A percentile compares a stretch with the other conserved stretches of the same genome.
These are phyloP conservation scores for Cosmia pyralina DNA, from an alignment of 2,888 invertebrate genomes.

Conservation along the genomic window DNA sequence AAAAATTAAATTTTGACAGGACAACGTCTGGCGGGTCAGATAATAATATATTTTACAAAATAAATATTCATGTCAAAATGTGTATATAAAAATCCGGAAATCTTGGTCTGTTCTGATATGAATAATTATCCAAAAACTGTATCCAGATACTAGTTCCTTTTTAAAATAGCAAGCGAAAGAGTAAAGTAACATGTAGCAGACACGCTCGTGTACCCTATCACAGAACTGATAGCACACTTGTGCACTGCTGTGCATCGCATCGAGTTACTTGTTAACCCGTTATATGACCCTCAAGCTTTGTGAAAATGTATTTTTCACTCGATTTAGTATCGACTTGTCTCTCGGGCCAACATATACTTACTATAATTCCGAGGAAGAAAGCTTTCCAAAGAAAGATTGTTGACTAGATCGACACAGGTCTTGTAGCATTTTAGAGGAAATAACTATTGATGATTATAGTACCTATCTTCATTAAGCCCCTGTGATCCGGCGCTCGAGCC, in stretches of 20 bases:
- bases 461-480: no score
- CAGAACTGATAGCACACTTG: slow-evolving; percentile 9
- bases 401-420: background rate
- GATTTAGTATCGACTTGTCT: slow-evolving; percentile 30
- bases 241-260: slow-evolving; percentile 48
- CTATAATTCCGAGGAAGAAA: slow-evolving; percentile 14
- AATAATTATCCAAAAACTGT: no score
- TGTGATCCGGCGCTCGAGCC: no score
- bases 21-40: no score
- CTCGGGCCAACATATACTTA: no score
- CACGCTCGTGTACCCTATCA: background rate
- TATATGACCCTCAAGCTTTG: slow-evolving; percentile 49
- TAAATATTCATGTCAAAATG: no score
- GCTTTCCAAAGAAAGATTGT: background rate
- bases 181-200: background rate
- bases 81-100: no score
- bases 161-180: background rate
- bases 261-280: slow-evolving; percentile 66
- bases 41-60: no score
- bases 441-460: background rate
- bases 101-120: no score
- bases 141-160: background rate
- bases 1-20: no score
- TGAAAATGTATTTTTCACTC: slow-evolving; percentile 44
- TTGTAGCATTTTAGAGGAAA: background rate